Evolutionary conservation across 2,113 vertebrate species (phyloP), one percentile per base, ranked within the genome.

Genomic region (Monarcha castaneiventris): DNA sequence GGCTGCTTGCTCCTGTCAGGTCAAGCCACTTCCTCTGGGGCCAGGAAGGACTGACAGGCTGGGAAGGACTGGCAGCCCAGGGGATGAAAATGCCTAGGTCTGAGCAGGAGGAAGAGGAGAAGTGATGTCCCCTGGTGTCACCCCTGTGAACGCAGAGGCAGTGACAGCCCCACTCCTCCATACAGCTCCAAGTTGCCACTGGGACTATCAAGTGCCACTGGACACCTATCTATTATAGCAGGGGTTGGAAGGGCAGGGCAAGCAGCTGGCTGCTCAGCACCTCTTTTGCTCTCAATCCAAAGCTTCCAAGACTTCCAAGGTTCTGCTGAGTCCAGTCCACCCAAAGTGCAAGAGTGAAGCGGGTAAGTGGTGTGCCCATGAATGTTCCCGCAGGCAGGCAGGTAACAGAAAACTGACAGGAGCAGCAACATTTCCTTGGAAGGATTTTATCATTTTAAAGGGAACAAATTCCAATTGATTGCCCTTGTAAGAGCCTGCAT

Each of bases 381-480:
- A 77, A 37, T 0, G 9, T 7, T 63, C 61, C 58, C 19, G 44
- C 32, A 74, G 56, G 56, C 55, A 55, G 58, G 39, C 25, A 71
- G 54, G 19, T 56, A 52, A 77, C 0, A 4, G 74, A 54, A 73
- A 74, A 35, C 54, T 72, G 39, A 61, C 7, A 3, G n/a, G 16
- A 90, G 16, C 0, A 1, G 62, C 26, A 78, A 81, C 69, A 89
- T 43, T 78, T 75, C 37, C 41, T 73, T 64, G 41, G 37, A 51
- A 87, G n/a, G 10, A 8, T 75, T 91, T 87, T 87, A 90, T 76
- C 27, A 79, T 69, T 64, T 94, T 79, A 79, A 91, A 87, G 33
- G 79, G 88, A 93, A 93, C 88, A 94, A 92, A 95, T 72, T 96
- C 92, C 90, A 93, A 81, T 29, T 89, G 83, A 96, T 69, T 72